A percentile compares a stretch with the other conserved stretches of the same genome.
Conservation (phyloP, 2,113 vertebrate species). For the Macquaria australasica region DNA sequence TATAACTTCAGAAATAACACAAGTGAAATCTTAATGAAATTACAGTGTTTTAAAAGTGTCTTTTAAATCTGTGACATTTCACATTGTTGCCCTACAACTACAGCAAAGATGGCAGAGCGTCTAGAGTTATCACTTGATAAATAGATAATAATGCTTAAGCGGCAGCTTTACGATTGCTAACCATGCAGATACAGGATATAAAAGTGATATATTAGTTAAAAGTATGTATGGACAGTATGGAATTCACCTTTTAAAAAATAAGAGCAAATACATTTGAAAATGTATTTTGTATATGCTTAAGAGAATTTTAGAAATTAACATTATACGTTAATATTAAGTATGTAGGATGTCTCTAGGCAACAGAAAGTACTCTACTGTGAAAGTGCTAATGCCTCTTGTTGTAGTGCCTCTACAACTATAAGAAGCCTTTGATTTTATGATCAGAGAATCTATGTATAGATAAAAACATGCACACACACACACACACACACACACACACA, state of each 20-base stretch:
- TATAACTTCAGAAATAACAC: not conserved
- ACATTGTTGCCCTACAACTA: not conserved
- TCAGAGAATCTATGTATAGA: conserved; percentile 67
- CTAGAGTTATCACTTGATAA: not conserved
- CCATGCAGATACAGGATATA: not conserved
- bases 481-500: conserved; percentile 24
- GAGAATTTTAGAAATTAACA: conserved; percentile 23
- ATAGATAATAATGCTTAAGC: not conserved
- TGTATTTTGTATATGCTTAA: not conserved
- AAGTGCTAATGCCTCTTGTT: conserved; percentile 11
- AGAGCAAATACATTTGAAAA: not conserved
- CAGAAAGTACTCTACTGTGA: conserved; percentile 9
- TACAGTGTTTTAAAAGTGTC: not conserved
- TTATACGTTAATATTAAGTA: conserved; percentile 26
- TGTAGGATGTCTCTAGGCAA: conserved; percentile 24
- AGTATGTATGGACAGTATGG: not conserved
- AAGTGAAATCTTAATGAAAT: not conserved
- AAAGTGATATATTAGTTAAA: not conserved
- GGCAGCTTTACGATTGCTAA: not conserved
- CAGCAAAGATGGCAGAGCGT: not conserved
- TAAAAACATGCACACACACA: conserved; percentile 37
- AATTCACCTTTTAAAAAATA: not conserved
- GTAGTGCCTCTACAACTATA: conserved; percentile 20
- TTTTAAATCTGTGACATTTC: not conserved
- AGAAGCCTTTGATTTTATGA: conserved; percentile 66